Conservation (phyloP, 1,140 invertebrate species). For the Aphelinus certus region DNA sequence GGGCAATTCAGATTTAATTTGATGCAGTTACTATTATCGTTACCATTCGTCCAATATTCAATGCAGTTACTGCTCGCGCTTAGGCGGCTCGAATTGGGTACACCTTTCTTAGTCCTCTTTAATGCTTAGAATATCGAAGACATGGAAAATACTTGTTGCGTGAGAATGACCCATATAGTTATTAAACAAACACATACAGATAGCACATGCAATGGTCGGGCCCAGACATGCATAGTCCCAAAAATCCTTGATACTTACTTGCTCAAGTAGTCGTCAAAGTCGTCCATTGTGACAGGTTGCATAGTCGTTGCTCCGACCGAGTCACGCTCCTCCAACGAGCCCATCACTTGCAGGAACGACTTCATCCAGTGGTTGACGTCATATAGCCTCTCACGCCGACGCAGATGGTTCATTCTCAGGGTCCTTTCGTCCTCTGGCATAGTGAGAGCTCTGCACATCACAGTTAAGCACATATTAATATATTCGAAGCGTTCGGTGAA, state of each 20-base stretch:
- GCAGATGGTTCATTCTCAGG: constrained; percentile 85
- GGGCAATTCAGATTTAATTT: too few relatives aligned
- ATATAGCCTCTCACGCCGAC: constrained; percentile 81
- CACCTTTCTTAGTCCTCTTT: too few relatives aligned
- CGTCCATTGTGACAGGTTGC: constrained; percentile 85
- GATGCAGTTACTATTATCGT: too few relatives aligned
- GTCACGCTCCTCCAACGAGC: constrained; percentile 80
- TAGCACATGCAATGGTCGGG: constrained; percentile 58
- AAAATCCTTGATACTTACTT: constrained; percentile 70
- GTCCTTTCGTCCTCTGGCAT: constrained; percentile 91
- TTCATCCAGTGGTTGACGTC: constrained; percentile 92
- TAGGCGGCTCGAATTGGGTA: too few relatives aligned
- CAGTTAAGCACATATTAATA: neutral
- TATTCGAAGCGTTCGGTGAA: neutral
- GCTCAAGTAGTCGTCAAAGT: constrained; percentile 86
- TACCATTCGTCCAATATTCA: too few relatives aligned
- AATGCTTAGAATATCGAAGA: too few relatives aligned
- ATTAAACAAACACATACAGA: neutral
- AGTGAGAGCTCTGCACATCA: constrained; percentile 74
- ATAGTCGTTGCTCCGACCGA: constrained; percentile 83
- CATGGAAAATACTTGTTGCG: too few relatives aligned
- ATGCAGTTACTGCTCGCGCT: too few relatives aligned
- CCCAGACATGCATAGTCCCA: constrained; percentile 54
- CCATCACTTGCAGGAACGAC: constrained; percentile 87
- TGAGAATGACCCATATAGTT: too few relatives aligned